phyloP scores from a whole-genome alignment of 1,140 invertebrate species.

The Tetramorium parvispinum region DNA sequence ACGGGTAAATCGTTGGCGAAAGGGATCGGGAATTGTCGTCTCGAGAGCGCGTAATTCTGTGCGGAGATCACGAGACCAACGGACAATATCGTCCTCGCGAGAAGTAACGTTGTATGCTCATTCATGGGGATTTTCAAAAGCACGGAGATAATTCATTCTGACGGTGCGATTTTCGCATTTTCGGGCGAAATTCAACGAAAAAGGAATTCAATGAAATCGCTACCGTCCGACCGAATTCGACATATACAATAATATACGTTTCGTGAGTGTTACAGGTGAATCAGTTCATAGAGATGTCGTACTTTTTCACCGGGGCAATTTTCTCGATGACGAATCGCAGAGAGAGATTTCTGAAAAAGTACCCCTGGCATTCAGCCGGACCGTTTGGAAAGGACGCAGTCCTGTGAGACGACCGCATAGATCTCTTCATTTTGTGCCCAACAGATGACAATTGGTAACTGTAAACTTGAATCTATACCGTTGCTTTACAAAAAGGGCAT shows the following conservation, averaged over 20 bases:
- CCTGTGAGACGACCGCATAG: conserved; percentile 11
- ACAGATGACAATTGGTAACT: conserved; percentile 68
- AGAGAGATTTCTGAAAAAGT: conserved; percentile 31
- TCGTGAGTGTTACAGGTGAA: conserved; percentile 63
- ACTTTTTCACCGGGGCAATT: conserved; percentile 50
- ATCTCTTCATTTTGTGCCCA: conserved; percentile 31
- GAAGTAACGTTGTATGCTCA: conserved; percentile 42
- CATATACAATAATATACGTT: conserved; percentile 54
- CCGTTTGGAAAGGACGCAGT: neutral
- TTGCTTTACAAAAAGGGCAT: conserved; percentile 69
- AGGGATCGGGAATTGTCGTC: conserved; percentile 16
- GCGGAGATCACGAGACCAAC: conserved; percentile 20
- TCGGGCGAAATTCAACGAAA: conserved; percentile 36
- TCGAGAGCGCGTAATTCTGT: conserved; percentile 17
- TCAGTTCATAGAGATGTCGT: conserved; percentile 54
- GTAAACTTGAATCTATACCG: conserved; percentile 62
- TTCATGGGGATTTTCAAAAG: conserved; percentile 56
- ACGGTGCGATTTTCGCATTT: conserved; percentile 64
- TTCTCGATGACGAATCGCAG: conserved; percentile 66
- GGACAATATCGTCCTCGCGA: conserved; percentile 58
- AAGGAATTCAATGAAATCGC: conserved; percentile 66
- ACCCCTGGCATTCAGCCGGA: conserved; percentile 26
- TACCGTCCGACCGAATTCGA: conserved; percentile 53
- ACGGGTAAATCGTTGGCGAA: conserved; percentile 9
- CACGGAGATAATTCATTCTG: conserved; percentile 58